Evolutionary conservation across 2,888 invertebrate genomes (phyloP).

Genomic region (Hanleya hanleyi): DNA sequence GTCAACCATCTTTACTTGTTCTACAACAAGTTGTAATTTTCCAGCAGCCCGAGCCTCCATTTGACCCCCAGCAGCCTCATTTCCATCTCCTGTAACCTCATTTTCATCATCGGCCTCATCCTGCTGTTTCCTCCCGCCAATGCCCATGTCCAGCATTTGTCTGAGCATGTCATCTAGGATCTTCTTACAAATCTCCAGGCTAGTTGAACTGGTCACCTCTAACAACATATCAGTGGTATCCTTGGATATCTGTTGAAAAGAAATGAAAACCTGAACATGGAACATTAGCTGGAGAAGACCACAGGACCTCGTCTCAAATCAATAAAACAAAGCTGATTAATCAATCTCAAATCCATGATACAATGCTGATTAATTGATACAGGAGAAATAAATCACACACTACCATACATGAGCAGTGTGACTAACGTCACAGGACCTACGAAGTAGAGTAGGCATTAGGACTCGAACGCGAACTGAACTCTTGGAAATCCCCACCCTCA

Average conservation of each 20-base stretch:
- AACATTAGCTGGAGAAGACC: no score
- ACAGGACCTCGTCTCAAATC: no score
- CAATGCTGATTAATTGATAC: no score
- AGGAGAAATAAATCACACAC: no score
- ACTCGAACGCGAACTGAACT: no score
- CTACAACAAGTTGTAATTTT: constrained; percentile 72
- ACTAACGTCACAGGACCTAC: no score
- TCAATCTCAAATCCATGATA: no score
- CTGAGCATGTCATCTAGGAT: constrained; percentile 81
- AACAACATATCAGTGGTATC: constrained; percentile 81
- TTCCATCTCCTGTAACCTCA: constrained; percentile 50
- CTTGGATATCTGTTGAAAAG: constrained; percentile 78
- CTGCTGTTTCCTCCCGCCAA: constrained; percentile 48
- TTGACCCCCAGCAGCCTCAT: constrained; percentile 21
- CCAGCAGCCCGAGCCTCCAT: constrained; percentile 58
- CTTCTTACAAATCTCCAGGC: constrained; percentile 79
- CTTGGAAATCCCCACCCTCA: no score
- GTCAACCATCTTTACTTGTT: constrained; percentile 84
- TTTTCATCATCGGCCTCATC: constrained; percentile 28
- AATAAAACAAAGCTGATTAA: no score
- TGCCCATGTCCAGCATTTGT: constrained; percentile 77
- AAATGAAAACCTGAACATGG: constrained; percentile 14
- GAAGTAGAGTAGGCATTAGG: no score
- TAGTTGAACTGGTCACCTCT: constrained; percentile 84
- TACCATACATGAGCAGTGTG: no score